Conservation (phyloP, 92 coral and sea anemone species). For the Palythoa heliodiscus region DNA sequence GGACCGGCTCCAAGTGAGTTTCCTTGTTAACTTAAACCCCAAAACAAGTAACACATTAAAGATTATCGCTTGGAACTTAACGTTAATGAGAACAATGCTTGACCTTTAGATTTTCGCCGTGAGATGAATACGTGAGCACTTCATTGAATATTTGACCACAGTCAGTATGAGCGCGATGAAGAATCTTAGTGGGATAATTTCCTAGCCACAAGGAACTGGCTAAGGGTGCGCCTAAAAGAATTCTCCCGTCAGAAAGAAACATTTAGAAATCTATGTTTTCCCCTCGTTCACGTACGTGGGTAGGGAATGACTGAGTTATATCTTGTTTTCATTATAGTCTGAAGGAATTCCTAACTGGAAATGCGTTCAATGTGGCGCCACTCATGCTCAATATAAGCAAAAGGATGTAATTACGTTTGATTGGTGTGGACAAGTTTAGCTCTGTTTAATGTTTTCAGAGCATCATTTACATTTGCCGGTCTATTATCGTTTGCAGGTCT, state of each 20-base stretch:
- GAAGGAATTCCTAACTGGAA: slow-evolving; percentile 9
- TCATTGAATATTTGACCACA: neutral
- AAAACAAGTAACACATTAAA: neutral
- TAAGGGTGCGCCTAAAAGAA: slow-evolving; percentile 23
- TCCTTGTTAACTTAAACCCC: neutral
- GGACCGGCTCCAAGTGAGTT: neutral
- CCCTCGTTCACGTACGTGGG: slow-evolving; percentile 1
- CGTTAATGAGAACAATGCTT: neutral
- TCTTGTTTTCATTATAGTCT: neutral
- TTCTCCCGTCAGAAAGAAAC: slow-evolving; percentile 4
- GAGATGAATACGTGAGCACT: neutral
- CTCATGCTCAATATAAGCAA: slow-evolving; percentile 33
- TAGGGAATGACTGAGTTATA: neutral
- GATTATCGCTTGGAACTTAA: neutral
- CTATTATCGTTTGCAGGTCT: slow-evolving; percentile 49
- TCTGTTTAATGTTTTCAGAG: slow-evolving; percentile 40
- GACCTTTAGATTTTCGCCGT: neutral
- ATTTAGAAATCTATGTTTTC: neutral
- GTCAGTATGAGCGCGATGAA: slow-evolving; percentile 1
- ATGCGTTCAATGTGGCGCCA: slow-evolving; percentile 9
- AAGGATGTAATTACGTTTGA: slow-evolving; percentile 38
- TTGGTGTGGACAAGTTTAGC: slow-evolving; percentile 35
- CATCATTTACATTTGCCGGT: slow-evolving; percentile 44
- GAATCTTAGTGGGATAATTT: slow-evolving; percentile 5
- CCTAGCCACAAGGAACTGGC: slow-evolving; percentile 20